Percentiles rank a stretch among this genome's conserved stretches.
These are phyloP conservation scores for Urophycis tenuis DNA, from an alignment of 2,797 vertebrate genomes.

Conservation along the genomic window DNA sequence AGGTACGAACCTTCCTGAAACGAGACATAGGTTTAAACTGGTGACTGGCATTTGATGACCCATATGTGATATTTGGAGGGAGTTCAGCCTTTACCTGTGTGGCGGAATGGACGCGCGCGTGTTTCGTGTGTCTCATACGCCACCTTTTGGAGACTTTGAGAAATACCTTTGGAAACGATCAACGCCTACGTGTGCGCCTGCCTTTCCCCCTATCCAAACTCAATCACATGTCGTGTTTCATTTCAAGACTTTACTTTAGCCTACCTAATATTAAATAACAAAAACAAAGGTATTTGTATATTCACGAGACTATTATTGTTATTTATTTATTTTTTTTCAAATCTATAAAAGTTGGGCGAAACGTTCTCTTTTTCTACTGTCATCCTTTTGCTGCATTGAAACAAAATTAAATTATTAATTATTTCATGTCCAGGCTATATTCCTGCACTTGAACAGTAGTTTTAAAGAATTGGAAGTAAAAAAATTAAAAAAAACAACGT, in stretches of 20 bases:
- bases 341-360: background rate
- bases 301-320: background rate
- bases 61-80: conserved; percentile 17
- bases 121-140: conserved; percentile 67
- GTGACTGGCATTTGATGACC: background rate
- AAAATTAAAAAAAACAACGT: too few species aligned
- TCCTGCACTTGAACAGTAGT: background rate
- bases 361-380: background rate
- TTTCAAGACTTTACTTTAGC: background rate
- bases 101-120: conserved; percentile 12
- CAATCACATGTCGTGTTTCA: background rate
- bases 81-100: conserved; percentile 24
- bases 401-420: background rate
- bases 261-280: background rate
- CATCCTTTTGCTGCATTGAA: background rate
- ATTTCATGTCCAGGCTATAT: background rate
- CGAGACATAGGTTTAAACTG: background rate
- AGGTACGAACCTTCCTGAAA: background rate
- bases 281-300: background rate
- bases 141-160: conserved; percentile 63
- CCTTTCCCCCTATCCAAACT: background rate
- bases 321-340: background rate
- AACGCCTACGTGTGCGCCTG: background rate
- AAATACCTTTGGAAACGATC: conserved; percentile 26
- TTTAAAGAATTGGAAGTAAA: background rate